Percentiles rank a stretch among this genome's conserved stretches.
Conservation (phyloP, 1,140 invertebrate genomes). For the Ruditapes philippinarum region DNA sequence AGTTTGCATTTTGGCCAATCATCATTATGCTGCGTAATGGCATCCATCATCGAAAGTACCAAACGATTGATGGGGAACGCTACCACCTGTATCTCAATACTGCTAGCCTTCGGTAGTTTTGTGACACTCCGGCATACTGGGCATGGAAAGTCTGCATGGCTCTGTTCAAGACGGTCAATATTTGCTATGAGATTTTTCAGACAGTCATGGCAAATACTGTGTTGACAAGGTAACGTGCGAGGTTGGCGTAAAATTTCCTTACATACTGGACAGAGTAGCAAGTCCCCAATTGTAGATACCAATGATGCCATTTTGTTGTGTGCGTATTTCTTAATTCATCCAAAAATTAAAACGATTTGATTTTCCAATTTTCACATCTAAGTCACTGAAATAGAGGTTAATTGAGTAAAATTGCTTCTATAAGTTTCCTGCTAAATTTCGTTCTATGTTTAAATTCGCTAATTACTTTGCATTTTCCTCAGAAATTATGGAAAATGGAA, state of each 20-base stretch:
- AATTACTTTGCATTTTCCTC: no score
- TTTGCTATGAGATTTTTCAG: constrained; percentile 55
- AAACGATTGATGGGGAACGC: constrained; percentile 58
- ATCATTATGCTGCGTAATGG: constrained; percentile 57
- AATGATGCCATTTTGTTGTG: constrained; percentile 44
- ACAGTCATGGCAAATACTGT: constrained; percentile 55
- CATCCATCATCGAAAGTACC: constrained; percentile 61
- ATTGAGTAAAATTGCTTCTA: no score
- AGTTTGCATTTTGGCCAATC: constrained; percentile 64
- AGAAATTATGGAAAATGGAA: no score
- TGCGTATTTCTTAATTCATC: no score
- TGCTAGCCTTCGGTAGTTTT: constrained; percentile 61
- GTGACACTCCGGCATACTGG: constrained; percentile 51
- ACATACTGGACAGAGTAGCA: constrained; percentile 60
- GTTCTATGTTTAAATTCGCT: no score
- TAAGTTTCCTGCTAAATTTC: no score
- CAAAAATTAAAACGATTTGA: no score
- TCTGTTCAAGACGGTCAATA: constrained; percentile 56
- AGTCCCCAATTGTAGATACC: constrained; percentile 57
- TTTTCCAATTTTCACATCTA: no score
- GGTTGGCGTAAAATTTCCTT: constrained; percentile 57
- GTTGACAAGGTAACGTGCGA: constrained; percentile 59
- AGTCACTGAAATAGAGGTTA: no score
- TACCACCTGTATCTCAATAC: constrained; percentile 60
- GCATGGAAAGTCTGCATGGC: constrained; percentile 52